Evolutionary conservation across 2,888 invertebrate genomes (phyloP), one percentile per base, ranked within the genome.

Genomic region (Epinotia nisella): DNA sequence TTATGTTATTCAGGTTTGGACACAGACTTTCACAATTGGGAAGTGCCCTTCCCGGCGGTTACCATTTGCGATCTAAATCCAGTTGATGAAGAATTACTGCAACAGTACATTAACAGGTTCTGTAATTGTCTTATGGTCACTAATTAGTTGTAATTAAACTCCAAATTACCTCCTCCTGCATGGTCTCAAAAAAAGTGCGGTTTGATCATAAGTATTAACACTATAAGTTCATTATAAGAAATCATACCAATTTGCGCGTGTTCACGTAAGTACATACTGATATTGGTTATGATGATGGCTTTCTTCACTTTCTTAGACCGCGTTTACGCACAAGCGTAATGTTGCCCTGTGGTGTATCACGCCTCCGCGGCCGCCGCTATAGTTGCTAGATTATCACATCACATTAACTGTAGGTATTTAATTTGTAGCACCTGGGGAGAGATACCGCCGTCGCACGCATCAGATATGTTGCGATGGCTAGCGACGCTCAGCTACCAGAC

Each of bases 1-100:
- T 13, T 45, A 29, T 53, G 29, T 29, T 21, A 67, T 56, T 13
- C 90, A 86, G 96, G 96, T 58, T 92, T 97, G 80, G 97, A 97
- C 83, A 97, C 96, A 0, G 96, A 97, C 87, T 97, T 96, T 82
- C 96, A 97, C 83, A 96, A 96, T 82, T 97, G 96, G 95, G 96
- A 96, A 81, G 96, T 97, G 0, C 95, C 96, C 3, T 97, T 96
- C 87, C 97, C 96, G 2, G 95, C 96, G 0, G 94, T 96, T 0
- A 96, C 96, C 0, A 88, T 97, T 66, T 97, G 97, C 80, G 90
- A 93, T 68, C 79, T 86, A 61, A 89, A 90, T 73, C 94, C 95
- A 0, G 94, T 94, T 19, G 94, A 95, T 79, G 90, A 92, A 7
- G 94, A 94, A 45, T 78, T 90, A 49, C 77, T 94, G 15, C 87